Evolutionary conservation across 2,888 invertebrate genomes (phyloP).

Genomic region (Euspilapteryx auroguttella): DNA sequence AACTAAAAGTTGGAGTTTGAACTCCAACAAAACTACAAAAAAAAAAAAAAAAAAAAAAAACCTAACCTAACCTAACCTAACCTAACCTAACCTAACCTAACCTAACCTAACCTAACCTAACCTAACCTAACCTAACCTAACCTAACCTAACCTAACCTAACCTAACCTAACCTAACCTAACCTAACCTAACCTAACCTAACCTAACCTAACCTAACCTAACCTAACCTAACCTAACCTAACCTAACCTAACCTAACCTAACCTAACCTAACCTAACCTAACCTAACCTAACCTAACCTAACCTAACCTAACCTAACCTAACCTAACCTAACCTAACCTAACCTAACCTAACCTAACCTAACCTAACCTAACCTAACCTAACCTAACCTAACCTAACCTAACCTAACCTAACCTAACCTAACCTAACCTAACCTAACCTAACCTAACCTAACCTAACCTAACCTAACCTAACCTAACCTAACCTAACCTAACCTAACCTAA

Average conservation of each 20-base stretch:
- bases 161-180: conserved; percentile 5
- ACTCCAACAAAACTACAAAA: too few relatives aligned
- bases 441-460: conserved; percentile 4
- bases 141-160: conserved; percentile 3
- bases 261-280: conserved; percentile 3
- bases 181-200: conserved; percentile 5
- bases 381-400: conserved; percentile 4
- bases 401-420: conserved; percentile 4
- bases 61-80: too few relatives aligned
- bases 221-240: conserved; percentile 1
- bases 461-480: conserved; percentile 4
- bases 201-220: conserved; percentile 4
- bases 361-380: conserved; percentile 4
- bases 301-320: conserved; percentile 4
- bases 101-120: conserved; percentile 3
- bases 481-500: conserved; percentile 4
- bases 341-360: conserved; percentile 4
- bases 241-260: conserved; percentile 3
- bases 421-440: conserved; percentile 4
- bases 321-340: conserved; percentile 4
- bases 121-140: conserved; percentile 6
- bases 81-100: too few relatives aligned
- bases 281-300: conserved; percentile 4
- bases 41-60: too few relatives aligned
- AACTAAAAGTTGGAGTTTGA: too few relatives aligned